Base-by-base conservation (phyloP, 1,140 invertebrate species). In the Phymastichus coffea region DNA sequence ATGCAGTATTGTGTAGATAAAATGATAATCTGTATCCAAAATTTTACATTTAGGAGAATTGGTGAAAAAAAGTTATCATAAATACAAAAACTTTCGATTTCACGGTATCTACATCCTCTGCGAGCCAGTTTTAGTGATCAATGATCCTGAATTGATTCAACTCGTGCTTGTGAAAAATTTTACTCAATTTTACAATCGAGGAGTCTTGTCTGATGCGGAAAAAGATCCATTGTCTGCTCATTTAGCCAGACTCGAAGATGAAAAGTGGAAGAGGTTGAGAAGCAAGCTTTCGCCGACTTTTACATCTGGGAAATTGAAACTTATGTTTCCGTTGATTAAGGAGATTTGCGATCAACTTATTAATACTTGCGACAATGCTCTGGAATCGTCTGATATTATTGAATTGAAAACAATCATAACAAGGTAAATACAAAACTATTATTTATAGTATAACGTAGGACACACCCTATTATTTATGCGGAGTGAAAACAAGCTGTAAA, bases 201-300 rank as follows among this genome's bases (percentile, higher is more conserved):
- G 75, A 6, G 14, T 75, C 7, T 69, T 76, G 17, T 68, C 75
- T 28, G 77, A 79, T 53, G 78, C 76, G 57, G 71, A 79, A 52
- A 74, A 72, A 0, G 83, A 85, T 63, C 70, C 77, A 2, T 54
- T 86, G 2, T 78, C 77, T 23, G 74, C 78, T 9, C 80, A 82
- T 61, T 66, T 87, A 25, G 79, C 84, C 25, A 62, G 69, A 20
- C 30, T 77, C 17, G 64, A 68, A 20, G 72, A 70, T 0, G 69
- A 79, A n/a, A 58, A 77, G 57, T 86, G 84, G 84, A 77, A 74
- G 28, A 70, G 65, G 17, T 53, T 86, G 0, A 69, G 83, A 37
- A 61, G 66, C 0, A 82, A 82, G 52, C 52, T 86, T 10, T 77
- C 79, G 2, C 82, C 84, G 1, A 76, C 80, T 3, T 86, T 86